phyloP scores from a whole-genome alignment of 2,797 vertebrate genomes.

The Typhlichthys eigenmanni region DNA sequence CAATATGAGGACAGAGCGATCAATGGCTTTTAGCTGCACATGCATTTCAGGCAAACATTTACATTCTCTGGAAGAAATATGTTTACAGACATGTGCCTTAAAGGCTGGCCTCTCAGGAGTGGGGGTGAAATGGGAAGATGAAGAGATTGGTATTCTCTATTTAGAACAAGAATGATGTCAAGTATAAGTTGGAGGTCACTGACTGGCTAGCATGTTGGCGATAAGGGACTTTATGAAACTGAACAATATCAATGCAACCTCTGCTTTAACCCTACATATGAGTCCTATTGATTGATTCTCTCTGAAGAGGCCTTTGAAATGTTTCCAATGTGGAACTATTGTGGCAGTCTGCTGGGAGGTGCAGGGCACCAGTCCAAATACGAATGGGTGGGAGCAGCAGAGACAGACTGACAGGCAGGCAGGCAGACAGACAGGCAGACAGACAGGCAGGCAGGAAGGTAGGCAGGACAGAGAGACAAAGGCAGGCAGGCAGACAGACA shows the following conservation, averaged over 20 bases:
- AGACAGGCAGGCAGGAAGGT: slow-evolving; percentile 84
- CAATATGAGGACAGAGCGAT: slow-evolving; percentile 45
- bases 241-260: slow-evolving; percentile 70
- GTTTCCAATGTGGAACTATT: slow-evolving; percentile 71
- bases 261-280: slow-evolving; percentile 75
- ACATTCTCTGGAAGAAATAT: slow-evolving; percentile 70
- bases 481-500: slow-evolving; percentile 57
- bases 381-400: slow-evolving; percentile 73
- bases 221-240: slow-evolving; percentile 73
- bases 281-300: slow-evolving; percentile 76
- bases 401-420: slow-evolving; percentile 48
- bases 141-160: slow-evolving; percentile 66
- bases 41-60: slow-evolving; percentile 70
- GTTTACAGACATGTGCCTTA: slow-evolving; percentile 49
- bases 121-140: slow-evolving; percentile 58
- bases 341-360: slow-evolving; percentile 62
- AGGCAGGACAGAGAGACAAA: slow-evolving; percentile 79
- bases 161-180: slow-evolving; percentile 76
- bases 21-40: slow-evolving; percentile 64
- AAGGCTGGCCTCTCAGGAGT: slow-evolving; percentile 54
- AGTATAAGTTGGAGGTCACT: slow-evolving; percentile 63
- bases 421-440: slow-evolving; percentile 75
- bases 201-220: slow-evolving; percentile 60
- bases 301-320: slow-evolving; percentile 79
- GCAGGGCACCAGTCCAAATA: slow-evolving; percentile 71